A percentile compares a stretch with the other conserved stretches of the same genome.
Conservation (phyloP, 2,113 vertebrate genomes). For the Nestor notabilis region DNA sequence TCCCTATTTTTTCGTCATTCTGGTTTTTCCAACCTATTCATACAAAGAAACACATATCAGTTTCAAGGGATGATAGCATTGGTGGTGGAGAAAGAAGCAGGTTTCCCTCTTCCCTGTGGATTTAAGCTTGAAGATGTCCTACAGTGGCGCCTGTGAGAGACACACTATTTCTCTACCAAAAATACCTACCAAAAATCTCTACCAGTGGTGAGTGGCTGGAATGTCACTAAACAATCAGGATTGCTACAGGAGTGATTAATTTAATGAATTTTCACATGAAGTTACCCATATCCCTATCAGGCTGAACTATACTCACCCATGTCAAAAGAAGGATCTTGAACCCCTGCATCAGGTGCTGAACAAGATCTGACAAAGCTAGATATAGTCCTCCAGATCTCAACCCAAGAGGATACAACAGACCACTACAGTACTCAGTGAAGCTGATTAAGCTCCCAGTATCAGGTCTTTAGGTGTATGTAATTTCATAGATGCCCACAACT, state of each 20-base stretch:
- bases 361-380: neutral
- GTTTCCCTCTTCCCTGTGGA: neutral
- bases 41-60: neutral
- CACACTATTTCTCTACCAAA: neutral
- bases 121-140: neutral
- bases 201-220: neutral
- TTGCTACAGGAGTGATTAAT: neutral
- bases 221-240: neutral
- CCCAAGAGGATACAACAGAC: neutral
- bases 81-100: neutral
- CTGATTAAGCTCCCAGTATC: neutral
- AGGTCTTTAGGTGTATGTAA: neutral
- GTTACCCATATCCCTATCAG: neutral
- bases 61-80: neutral
- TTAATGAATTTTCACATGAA: neutral
- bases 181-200: too few species aligned
- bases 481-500: neutral
- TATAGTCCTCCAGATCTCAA: neutral
- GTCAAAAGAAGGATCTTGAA: neutral
- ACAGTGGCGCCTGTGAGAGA: accelerated
- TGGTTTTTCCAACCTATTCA: neutral
- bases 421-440: neutral
- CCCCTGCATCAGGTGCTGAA: neutral
- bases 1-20: neutral
- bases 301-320: neutral